Conservation (phyloP, 2,888 invertebrate genomes). For the Drosophila sordidula region DNA sequence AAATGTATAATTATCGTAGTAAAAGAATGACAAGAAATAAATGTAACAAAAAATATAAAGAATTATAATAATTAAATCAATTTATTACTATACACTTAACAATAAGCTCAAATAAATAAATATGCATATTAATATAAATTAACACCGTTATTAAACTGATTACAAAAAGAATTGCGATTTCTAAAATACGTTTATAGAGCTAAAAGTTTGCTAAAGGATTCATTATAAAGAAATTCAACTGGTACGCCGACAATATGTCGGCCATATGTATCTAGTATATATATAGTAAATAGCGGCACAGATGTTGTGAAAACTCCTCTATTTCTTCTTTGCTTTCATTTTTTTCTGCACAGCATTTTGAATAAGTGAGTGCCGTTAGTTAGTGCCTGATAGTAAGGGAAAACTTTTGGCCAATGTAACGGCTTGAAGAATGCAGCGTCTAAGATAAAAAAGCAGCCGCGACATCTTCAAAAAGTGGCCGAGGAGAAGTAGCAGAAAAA, state of each 20-base stretch:
- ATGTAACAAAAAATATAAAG: too few species aligned
- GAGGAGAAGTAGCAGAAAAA: neutral
- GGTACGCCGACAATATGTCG: neutral
- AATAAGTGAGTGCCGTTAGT: conserved; percentile 26
- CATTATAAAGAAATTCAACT: conserved; percentile 1
- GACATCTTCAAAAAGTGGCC: conserved; percentile 19
- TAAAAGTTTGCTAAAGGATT: conserved; percentile 3
- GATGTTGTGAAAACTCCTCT: conserved; percentile 21
- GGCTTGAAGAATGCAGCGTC: conserved; percentile 38
- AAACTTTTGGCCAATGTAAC: conserved; percentile 40
- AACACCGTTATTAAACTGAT: neutral
- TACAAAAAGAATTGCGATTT: neutral
- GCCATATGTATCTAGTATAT: neutral
- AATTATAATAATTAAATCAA: too few species aligned
- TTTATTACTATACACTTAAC: too few species aligned
- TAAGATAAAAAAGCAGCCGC: conserved; percentile 38
- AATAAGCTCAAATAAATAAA: too few species aligned
- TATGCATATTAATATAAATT: neutral
- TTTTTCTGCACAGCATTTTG: conserved; percentile 12
- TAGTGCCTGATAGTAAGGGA: conserved; percentile 10
- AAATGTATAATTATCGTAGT: too few species aligned
- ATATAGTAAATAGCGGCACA: conserved; percentile 3
- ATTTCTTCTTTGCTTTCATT: neutral
- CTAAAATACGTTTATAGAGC: neutral
- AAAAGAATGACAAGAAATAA: too few species aligned